phyloP scores from a whole-genome alignment of 2,113 vertebrate species.

The Myrmecophaga tridactyla region DNA sequence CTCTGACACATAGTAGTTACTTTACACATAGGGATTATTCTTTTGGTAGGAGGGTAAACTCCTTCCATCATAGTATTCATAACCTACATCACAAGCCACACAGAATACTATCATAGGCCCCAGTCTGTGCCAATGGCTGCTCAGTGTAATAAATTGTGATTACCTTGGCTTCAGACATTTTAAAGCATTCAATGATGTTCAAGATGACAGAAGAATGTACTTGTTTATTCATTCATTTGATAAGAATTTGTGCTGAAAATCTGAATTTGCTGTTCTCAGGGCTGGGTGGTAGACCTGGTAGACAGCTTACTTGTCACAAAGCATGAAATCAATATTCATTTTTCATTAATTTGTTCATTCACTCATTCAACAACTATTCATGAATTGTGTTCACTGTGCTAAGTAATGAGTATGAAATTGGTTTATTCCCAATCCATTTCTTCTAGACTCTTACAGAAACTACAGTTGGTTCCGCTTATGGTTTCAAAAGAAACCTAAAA shows the following conservation, averaged over 20 bases:
- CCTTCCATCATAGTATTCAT: not conserved
- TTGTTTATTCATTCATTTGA: not conserved
- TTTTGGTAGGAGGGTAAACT: not conserved
- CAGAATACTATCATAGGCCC: not conserved
- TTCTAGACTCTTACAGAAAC: conserved; percentile 54
- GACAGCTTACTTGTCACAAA: not conserved
- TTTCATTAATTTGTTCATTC: not conserved
- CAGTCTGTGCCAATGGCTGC: not conserved
- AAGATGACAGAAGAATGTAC: not conserved
- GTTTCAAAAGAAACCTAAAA: conserved; percentile 69
- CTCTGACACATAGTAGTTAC: not conserved
- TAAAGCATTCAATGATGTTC: not conserved
- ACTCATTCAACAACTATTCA: conserved; percentile 8
- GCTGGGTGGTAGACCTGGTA: not conserved
- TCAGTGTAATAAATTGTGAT: not conserved
- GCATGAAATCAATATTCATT: conserved; percentile 8
- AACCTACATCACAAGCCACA: not conserved
- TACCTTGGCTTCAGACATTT: not conserved
- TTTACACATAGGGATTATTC: not conserved
- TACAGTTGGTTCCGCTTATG: conserved; percentile 57
- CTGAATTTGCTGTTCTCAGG: not conserved
- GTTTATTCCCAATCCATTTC: conserved; percentile 38
- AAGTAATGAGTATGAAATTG: conserved; percentile 41
- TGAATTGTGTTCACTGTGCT: not conserved
- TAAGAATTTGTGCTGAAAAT: not conserved